Base-by-base conservation (phyloP, 2,888 invertebrate species). In the Pimpla rufipes region DNA sequence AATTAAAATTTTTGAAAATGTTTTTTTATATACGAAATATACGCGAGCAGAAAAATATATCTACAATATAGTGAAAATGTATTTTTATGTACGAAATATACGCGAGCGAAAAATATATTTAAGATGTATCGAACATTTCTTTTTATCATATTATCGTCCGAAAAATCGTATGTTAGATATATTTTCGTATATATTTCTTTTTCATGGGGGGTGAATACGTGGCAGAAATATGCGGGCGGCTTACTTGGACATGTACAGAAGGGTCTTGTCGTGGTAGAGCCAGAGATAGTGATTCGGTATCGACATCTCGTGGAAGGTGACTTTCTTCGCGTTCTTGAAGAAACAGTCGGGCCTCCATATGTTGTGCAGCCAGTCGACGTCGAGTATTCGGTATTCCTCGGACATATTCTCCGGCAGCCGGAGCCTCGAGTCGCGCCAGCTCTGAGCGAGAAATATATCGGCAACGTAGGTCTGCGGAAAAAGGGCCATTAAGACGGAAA, bases 311-410 rank as follows among this genome's bases (percentile, higher is more conserved):
- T 98, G 98, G 91, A 98, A 98, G 16, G 98, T 98, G 52, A 96
- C 98, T 91, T 97, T 97, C 94, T 98, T 98, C 18, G 98, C 98
- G 92, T 98, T 98, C 94, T 98, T 98, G 93, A 98, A 98, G 94
- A 98, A 98, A 93, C 98, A 97, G 93, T 98, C 98, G 0, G 98
- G 98, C 79, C 98, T 94, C 98, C 98, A 98, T 92, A 98, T 98
- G 92, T 96, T 96, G 94, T 97, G 97, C 89, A 98, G 94, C 98
- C 98, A 98, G 88, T 97, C 97, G 35, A 98, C 97, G 90, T 98
- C 98, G 73, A 98, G 94, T 90, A 98, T 98, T 86, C 98, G 95
- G 93, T 98, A 98, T 90, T 98, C 97, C 90, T 98, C 97, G 90
- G 97, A 97, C 98, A 98, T 98, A 92, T 98, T 97, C 93, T 98